Conservation (phyloP, 1,140 invertebrate genomes). For the Heliconius eleuchia region DNA sequence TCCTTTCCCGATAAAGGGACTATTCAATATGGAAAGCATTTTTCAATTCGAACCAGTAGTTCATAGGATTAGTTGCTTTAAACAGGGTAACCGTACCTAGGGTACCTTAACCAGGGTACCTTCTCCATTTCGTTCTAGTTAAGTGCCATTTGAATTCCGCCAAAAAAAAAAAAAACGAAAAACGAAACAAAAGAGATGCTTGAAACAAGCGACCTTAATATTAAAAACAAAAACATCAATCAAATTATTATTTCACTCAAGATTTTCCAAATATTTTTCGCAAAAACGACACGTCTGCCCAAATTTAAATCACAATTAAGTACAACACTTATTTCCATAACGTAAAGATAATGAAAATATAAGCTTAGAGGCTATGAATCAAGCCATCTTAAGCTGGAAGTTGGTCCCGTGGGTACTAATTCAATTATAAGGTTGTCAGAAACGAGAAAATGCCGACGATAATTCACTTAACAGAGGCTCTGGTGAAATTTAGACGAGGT, state of each 20-base stretch:
- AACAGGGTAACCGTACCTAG: no score
- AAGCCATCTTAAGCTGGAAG: constrained; percentile 11
- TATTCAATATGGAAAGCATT: no score
- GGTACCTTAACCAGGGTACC: no score
- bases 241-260: not conserved
- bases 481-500: not conserved
- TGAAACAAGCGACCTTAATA: no score
- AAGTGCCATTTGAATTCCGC: no score
- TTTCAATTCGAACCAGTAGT: no score
- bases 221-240: no score
- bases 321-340: constrained; percentile 14
- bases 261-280: not conserved
- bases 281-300: not conserved
- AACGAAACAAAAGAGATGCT: no score
- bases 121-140: no score
- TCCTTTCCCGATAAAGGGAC: no score
- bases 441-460: constrained; percentile 9
- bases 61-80: no score
- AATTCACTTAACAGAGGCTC: not conserved
- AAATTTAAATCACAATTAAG: constrained; percentile 6
- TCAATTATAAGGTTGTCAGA: constrained; percentile 18
- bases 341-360: constrained; percentile 11
- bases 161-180: no score
- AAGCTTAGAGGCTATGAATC: constrained; percentile 15
- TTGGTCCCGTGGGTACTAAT: constrained; percentile 19